Percentiles rank a stretch among this genome's conserved stretches.
These are phyloP conservation scores for Cyprinodon brontotheroides DNA, from an alignment of 2,113 vertebrate species.

Conservation along the genomic window DNA sequence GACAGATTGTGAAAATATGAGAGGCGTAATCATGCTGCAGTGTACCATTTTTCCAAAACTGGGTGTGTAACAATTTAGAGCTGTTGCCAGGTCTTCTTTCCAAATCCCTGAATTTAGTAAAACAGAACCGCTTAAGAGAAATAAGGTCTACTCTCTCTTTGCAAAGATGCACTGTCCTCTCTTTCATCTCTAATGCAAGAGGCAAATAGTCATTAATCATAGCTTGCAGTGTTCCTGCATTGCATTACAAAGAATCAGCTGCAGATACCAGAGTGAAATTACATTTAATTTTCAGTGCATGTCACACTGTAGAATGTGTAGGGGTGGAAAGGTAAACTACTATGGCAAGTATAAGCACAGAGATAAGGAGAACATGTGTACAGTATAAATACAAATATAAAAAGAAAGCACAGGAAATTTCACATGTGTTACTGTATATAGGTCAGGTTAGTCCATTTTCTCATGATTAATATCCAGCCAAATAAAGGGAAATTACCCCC, in stretches of 20 bases:
- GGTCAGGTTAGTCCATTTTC: constrained; percentile 52
- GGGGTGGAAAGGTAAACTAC: constrained; percentile 7
- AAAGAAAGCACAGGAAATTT: constrained; percentile 11
- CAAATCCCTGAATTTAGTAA: constrained; percentile 48
- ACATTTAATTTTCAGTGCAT: constrained; percentile 41
- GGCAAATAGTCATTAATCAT: constrained; percentile 69
- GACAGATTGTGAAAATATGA: constrained; percentile 73
- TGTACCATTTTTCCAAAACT: constrained; percentile 65
- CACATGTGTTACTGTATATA: constrained; percentile 24
- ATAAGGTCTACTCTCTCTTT: constrained; percentile 37
- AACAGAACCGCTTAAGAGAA: constrained; percentile 50
- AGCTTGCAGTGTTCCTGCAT: constrained; percentile 41
- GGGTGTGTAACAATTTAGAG: constrained; percentile 61
- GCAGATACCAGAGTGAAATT: constrained; percentile 50
- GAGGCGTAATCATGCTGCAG: constrained; percentile 70
- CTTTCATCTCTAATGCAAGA: constrained; percentile 53
- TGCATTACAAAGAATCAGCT: constrained; percentile 32
- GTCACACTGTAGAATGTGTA: neutral
- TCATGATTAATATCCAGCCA: constrained; percentile 64
- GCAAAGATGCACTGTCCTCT: constrained; percentile 46
- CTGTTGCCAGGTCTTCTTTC: constrained; percentile 53
- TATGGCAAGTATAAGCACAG: neutral
- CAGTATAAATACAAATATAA: neutral
- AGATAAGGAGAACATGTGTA: neutral
- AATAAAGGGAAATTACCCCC: constrained; percentile 76